Base-by-base conservation (phyloP, 1,140 invertebrate species). In the Panulirus ornatus region DNA sequence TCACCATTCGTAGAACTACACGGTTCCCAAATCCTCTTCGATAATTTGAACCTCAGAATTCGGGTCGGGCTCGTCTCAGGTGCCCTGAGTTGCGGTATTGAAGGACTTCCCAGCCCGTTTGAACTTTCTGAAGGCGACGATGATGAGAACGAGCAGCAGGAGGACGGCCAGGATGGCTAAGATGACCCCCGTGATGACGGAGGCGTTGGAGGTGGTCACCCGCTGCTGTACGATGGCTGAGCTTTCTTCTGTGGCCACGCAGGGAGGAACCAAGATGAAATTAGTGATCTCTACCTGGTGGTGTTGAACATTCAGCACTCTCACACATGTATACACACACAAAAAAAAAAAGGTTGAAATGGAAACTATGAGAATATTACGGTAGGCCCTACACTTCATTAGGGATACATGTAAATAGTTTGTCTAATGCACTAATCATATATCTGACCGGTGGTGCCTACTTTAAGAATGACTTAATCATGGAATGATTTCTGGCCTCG, bases 181-280 rank as follows among this genome's bases (percentile, higher is more conserved):
- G 73, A 90, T 34, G 16, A 84, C 75, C n/a, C 82, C 83, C 27
- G 83, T 85, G 40, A 90, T 75, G 19, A 90, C 38, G n/a, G 88
- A 85, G 73, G 58, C 73, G 34, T 47, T 81, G 88, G 88, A 70
- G 3, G 58, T 66, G 30, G 40, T 84, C 44, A 84, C 51, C 38
- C 36, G n/a, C 30, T 82, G n/a, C 76, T 82, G 75, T 38, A 90
- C 82, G 73, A 90, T 84, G 82, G 88, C 88, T 34, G 84, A 82
- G 36, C 54, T 84, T 34, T 85, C 82, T 42, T 63, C 88, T 90
- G 88, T 40, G 63, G 38, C 14, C 3, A 16, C 38, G n/a, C 27
- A 14, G 73, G 5, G 34, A 27, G 47, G 40, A 54, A 14, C 3
- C 1, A 38, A n/a, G n/a, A n/a, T n/a, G n/a, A n/a, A n/a, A n/a